Evolutionary conservation across 2,888 invertebrate species (phyloP), one percentile per base, ranked within the genome.

Genomic region (Tolmerus cingulatus): DNA sequence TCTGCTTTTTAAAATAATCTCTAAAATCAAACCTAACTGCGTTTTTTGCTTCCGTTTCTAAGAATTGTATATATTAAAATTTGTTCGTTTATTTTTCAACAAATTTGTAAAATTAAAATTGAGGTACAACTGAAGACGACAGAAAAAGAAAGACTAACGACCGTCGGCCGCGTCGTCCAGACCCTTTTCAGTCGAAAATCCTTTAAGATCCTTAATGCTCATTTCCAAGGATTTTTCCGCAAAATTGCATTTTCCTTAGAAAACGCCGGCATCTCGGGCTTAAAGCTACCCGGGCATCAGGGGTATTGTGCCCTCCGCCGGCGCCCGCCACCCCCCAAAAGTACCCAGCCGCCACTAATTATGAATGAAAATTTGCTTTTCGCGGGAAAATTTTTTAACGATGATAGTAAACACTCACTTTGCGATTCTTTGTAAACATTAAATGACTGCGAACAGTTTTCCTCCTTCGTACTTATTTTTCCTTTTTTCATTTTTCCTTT

Each of bases 291-390:
- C 66, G 66, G 23, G 14, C 66, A 23, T 66, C 27, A 23, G 19
- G 57, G 66, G 66, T 66, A 66, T 66, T 66, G 66, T 66, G 12
- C 66, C 66, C 66, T 19, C 1, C 19, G 19, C 57, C 23, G 23
- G 23, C n/a, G n/a, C 51, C 19, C n/a, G 23, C 27, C 14, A 4
- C 43, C 66, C 12, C 37, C 37, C 14, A 4, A 76, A 76, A 76
- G 27, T 40, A 34, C 34, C 34, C 76, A 57, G 40, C 27, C 74
- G 55, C 12, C 46, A 79, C 86, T 87, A 87, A 87, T 87, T 87
- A 87, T 87, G 87, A 87, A 87, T 87, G 87, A 87, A 87, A 86
- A 66, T 77, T 77, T 82, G 51, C 81, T 87, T 87, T 82, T 86
- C 77, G 87, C 87, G 87, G 87, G 86, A 87, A 87, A 66, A 76